Conservation (phyloP, 2,797 vertebrate genomes). For the Coracias cyanogaster region DNA sequence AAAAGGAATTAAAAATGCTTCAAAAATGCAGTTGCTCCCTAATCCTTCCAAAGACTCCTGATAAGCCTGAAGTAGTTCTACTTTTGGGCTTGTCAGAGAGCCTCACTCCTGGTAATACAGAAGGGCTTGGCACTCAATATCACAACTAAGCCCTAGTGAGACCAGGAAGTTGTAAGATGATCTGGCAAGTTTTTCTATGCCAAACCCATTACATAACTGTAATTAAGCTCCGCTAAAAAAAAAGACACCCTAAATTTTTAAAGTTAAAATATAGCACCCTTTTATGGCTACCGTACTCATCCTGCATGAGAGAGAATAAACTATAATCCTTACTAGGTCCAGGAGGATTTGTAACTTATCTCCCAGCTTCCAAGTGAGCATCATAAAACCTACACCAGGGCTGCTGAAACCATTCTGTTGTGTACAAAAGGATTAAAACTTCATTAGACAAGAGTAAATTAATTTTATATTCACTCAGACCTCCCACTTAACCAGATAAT, state of each 20-base stretch:
- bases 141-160: neutral
- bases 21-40: neutral
- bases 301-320: neutral
- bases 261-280: neutral
- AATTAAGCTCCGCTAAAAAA: neutral
- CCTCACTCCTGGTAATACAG: neutral
- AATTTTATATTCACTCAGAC: neutral
- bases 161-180: neutral
- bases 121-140: neutral
- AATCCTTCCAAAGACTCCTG: neutral
- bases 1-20: neutral
- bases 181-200: neutral
- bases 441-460: neutral
- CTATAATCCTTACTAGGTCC: neutral
- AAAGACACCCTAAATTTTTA: too few species aligned
- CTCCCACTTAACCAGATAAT: neutral
- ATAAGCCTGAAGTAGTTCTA: neutral
- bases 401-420: neutral
- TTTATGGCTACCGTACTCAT: neutral
- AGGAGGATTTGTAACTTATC: neutral
- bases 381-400: neutral
- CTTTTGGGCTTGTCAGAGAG: neutral
- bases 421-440: neutral
- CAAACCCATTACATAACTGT: neutral
- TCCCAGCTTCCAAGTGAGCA: neutral